phyloP scores from a whole-genome alignment of 1,140 invertebrate genomes.

The Lysiphlebus fabarum region DNA sequence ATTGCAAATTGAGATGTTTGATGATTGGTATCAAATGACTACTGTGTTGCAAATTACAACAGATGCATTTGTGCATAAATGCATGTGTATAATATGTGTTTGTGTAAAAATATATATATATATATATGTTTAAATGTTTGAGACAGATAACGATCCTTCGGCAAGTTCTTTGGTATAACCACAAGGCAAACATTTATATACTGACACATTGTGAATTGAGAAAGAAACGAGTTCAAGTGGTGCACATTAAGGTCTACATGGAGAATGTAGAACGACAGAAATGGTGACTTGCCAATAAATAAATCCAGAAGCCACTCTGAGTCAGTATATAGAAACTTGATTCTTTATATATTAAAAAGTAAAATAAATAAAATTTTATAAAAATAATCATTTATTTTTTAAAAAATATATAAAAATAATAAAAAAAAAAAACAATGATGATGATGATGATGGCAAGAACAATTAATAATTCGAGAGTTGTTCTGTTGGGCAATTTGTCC shows the following conservation, averaged over 20 bases:
- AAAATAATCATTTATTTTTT: no score
- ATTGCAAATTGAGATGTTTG: slow-evolving; percentile 19
- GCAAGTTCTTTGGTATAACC: slow-evolving; percentile 1
- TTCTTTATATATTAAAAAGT: background rate
- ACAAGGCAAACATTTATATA: background rate
- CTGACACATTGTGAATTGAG: no score
- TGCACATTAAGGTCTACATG: no score
- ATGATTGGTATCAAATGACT: slow-evolving; percentile 7
- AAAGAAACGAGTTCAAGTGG: no score
- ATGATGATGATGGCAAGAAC: slow-evolving; percentile 23
- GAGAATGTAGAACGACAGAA: slow-evolving; percentile 3
- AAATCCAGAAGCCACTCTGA: slow-evolving; percentile 35
- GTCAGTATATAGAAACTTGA: slow-evolving; percentile 28
- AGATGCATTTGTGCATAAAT: background rate
- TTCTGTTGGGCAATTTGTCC: slow-evolving; percentile 48
- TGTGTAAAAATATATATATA: no score
- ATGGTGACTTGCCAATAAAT: slow-evolving; percentile 41
- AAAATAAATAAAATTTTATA: no score
- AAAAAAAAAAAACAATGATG: slow-evolving; percentile 32
- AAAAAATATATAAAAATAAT: no score
- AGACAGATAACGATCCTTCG: slow-evolving; percentile 11
- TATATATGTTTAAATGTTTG: background rate
- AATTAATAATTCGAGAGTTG: slow-evolving; percentile 52
- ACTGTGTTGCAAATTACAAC: slow-evolving; percentile 5
- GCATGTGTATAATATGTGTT: no score